Evolutionary conservation across 2,113 vertebrate genomes (phyloP), one percentile per base, ranked within the genome.

Genomic region (Anhinga anhinga): DNA sequence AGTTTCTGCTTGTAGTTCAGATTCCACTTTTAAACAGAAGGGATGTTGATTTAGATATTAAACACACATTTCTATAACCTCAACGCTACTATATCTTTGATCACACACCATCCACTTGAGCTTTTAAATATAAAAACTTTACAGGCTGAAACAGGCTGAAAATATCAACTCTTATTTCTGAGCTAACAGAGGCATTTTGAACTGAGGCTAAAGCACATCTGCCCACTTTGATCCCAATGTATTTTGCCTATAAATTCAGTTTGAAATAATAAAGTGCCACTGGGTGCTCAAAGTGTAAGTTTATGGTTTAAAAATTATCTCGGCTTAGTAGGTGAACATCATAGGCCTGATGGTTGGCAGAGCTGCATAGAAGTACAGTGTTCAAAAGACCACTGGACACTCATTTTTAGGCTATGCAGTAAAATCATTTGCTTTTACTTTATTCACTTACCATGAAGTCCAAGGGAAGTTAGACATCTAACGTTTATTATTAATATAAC

Each of bases 391-490:
- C 53, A 86, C 34, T 42, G 65, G 82, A 79, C 21, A 17, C 10
- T 94, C 5, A 1, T 69, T 91, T 91, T 61, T 12, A 55, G 88
- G 66, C n/a, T 67, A 9, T 53, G 63, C 20, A 89, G 66, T 85
- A 83, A 86, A 87, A 71, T 53, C 22, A 82, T 15, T 82, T 84
- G 13, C 14, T 86, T 93, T 84, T 86, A 32, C 47, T 87, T 82
- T 50, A 66, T 56, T 80, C 7, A 30, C 29, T 91, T 84, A 62
- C 15, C 29, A 40, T 73, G 26, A 95, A 91, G 40, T 79, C 71
- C 66, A 80, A 76, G 26, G 52, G 27, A 87, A 70, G 47, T 70
- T 69, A 72, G 13, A 81, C 10, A 40, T 34, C 40, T 44, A 78
- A 70, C 27, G 56, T 80, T 71, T 69, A 40, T 45, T 66, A 59